Conservation (phyloP, 2,113 vertebrate species). For the Tragelaphus scriptus region DNA sequence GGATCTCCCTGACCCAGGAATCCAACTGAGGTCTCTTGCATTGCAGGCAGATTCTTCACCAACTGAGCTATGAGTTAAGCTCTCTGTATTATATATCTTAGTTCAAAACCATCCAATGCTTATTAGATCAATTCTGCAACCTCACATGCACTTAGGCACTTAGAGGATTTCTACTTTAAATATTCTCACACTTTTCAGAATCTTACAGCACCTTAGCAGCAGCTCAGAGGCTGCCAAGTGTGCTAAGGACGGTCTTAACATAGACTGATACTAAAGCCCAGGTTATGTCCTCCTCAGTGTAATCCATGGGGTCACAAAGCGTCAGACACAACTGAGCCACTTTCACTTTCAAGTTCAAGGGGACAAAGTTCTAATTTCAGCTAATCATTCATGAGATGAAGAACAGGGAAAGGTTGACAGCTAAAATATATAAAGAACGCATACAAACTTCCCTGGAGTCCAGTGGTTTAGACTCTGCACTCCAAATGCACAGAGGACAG, state of each 20-base stretch:
- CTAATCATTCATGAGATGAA: not conserved
- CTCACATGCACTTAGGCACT: not conserved
- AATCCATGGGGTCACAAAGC: not conserved
- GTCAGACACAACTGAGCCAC: rapidly evolving
- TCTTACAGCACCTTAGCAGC: not conserved
- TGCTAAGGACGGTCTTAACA: not conserved
- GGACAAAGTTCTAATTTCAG: not conserved
- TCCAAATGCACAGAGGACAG: not conserved
- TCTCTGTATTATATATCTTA: not conserved
- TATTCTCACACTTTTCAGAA: not conserved
- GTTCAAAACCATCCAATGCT: not conserved
- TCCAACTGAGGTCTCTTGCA: not conserved
- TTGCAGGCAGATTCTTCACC: not conserved
- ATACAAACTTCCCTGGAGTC: not conserved
- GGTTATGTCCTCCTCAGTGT: not conserved
- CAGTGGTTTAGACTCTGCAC: not conserved
- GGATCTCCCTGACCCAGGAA: not conserved
- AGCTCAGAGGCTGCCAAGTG: not conserved
- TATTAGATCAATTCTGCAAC: not conserved
- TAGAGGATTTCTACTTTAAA: not conserved
- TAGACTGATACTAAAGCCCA: not conserved
- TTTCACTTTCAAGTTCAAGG: not conserved
- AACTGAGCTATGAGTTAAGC: not conserved
- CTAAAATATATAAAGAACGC: not conserved
- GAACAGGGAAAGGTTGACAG: not conserved